Conservation (phyloP, 2,888 invertebrate genomes). For the Miltochrista miniata region DNA sequence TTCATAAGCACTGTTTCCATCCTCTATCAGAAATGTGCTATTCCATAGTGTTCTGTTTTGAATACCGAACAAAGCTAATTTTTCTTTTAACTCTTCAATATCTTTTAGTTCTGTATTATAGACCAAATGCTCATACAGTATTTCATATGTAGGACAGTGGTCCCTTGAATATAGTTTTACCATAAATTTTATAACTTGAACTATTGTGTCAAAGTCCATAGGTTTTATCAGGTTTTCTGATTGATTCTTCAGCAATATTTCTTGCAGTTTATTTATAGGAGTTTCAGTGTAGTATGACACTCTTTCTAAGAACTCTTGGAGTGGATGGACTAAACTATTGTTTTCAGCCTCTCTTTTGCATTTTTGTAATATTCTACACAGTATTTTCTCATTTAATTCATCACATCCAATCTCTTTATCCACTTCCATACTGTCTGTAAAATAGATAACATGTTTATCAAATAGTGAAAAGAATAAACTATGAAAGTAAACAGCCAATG, state of each 20-base stretch:
- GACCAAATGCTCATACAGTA: constrained; percentile 22
- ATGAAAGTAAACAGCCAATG: too few species aligned
- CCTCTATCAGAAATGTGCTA: constrained; percentile 48
- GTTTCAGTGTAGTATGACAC: constrained; percentile 43
- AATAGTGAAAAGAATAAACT: too few species aligned
- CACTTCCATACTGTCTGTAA: neutral
- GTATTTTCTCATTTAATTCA: constrained; percentile 1
- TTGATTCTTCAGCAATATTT: constrained; percentile 12
- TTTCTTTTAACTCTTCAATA: constrained; percentile 15
- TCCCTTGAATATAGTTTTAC: constrained; percentile 20
- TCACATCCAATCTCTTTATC: neutral
- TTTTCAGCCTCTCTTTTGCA: constrained; percentile 41
- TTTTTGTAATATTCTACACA: constrained; percentile 34
- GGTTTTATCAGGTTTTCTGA: constrained; percentile 2
- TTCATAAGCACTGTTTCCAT: constrained; percentile 53
- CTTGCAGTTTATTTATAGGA: constrained; percentile 17
- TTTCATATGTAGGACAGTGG: constrained; percentile 15
- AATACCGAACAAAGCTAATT: constrained; percentile 42
- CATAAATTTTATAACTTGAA: constrained; percentile 35
- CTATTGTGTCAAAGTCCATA: constrained; percentile 31
- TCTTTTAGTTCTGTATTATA: neutral
- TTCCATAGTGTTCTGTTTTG: constrained; percentile 31
- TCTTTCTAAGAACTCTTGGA: constrained; percentile 39
- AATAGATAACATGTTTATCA: too few species aligned
- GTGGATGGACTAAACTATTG: constrained; percentile 29